Percentiles rank a stretch among this genome's conserved stretches.
Conservation (phyloP, 2,797 vertebrate species). For the Pempheris klunzingeri region DNA sequence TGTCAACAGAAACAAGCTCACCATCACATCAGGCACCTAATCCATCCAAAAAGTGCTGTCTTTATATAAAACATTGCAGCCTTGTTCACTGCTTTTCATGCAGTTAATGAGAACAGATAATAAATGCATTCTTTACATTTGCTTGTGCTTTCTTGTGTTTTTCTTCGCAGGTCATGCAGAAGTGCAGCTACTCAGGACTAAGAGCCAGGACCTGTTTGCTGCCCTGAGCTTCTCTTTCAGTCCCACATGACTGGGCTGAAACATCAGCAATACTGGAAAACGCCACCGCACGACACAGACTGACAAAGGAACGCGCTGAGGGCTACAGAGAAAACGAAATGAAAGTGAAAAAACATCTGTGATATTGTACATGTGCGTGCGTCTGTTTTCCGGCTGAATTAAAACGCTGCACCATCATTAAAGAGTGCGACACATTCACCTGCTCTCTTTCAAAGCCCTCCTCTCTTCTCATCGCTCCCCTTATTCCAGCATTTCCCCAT, state of each 20-base stretch:
- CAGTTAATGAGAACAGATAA: background rate
- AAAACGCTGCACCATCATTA: slow-evolving; percentile 39
- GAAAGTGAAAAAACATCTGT: background rate
- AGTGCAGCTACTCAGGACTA: too few species aligned
- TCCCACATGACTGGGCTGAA: too few species aligned
- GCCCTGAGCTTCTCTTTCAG: background rate
- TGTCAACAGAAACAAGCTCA: background rate
- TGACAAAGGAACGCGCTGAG: background rate
- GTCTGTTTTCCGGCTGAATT: slow-evolving; percentile 19
- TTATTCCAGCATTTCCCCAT: slow-evolving; percentile 25
- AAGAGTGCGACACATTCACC: slow-evolving; percentile 44
- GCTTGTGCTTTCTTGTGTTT: too few species aligned
- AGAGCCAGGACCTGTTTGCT: background rate
- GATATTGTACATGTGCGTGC: background rate
- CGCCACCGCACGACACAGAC: background rate
- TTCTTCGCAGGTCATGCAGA: background rate
- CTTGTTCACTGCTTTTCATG: too few species aligned
- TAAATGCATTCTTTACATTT: too few species aligned
- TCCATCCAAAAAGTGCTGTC: background rate
- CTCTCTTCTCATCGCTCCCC: slow-evolving; percentile 21
- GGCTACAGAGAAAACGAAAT: slow-evolving; percentile 11
- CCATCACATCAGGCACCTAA: background rate
- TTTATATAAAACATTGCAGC: background rate
- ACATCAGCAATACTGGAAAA: background rate
- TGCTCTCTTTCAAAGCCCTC: slow-evolving; percentile 51